Evolutionary conservation across 2,888 invertebrate genomes (phyloP).

Genomic region (Dynastes grantii): DNA sequence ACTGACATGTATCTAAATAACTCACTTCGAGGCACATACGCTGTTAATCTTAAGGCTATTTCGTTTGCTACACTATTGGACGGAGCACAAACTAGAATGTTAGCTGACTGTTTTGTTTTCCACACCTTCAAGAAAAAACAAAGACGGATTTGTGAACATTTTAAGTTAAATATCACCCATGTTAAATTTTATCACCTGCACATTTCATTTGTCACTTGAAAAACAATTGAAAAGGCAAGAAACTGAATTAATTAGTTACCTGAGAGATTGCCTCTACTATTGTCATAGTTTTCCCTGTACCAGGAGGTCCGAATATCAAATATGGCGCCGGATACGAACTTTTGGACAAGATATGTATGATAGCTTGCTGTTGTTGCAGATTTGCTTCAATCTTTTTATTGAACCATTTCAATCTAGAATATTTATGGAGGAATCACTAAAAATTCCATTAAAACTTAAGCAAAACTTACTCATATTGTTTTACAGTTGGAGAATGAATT

Average conservation of each 20-base stretch:
- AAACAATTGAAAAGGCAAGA: background rate
- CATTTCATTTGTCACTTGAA: too few species aligned
- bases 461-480: constrained; percentile 7
- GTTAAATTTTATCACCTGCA: too few species aligned
- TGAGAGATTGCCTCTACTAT: constrained; percentile 81
- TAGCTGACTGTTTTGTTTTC: constrained; percentile 63
- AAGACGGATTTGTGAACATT: too few species aligned
- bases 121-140: constrained; percentile 60
- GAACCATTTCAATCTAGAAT: constrained; percentile 55
- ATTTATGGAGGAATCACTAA: background rate
- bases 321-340: constrained; percentile 73
- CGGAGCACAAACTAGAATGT: constrained; percentile 77
- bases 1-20: constrained; percentile 70
- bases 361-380: constrained; percentile 71
- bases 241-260: constrained; percentile 63
- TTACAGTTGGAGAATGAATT: background rate
- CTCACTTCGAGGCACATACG: constrained; percentile 61
- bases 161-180: too few species aligned
- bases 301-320: constrained; percentile 76
- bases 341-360: constrained; percentile 71
- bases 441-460: background rate
- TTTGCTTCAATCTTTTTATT: constrained; percentile 68
- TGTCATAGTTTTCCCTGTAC: constrained; percentile 83
- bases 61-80: constrained; percentile 82
- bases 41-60: constrained; percentile 71